Percentiles rank a stretch among this genome's conserved stretches.
Evolutionary conservation across 2,888 invertebrate species (phyloP).

Genomic region (Rapana venosa): DNA sequence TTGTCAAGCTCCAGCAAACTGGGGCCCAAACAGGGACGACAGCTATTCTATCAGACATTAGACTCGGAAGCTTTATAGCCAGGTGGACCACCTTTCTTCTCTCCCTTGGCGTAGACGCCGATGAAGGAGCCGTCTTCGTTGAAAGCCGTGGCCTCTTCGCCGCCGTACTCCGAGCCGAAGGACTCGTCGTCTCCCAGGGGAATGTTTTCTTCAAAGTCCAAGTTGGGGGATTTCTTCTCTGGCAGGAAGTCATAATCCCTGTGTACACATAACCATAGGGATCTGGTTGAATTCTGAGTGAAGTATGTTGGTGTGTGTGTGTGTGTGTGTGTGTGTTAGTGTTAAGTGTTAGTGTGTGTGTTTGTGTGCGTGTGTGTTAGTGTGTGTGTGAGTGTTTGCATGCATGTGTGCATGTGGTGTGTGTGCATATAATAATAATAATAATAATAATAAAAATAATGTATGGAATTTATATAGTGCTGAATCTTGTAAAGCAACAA

Average conservation of each 20-base stretch:
- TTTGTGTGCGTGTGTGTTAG: too few species aligned
- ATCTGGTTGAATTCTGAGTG: too few species aligned
- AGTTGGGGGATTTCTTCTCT: constrained; percentile 48
- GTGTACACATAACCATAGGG: not conserved
- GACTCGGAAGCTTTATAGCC: constrained; percentile 45
- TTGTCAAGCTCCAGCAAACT: not conserved
- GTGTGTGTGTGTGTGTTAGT: too few species aligned
- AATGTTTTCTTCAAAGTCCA: constrained; percentile 49
- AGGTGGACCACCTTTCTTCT: not conserved
- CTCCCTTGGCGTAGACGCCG: constrained; percentile 50
- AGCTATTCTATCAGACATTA: constrained; percentile 31
- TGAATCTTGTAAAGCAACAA: too few species aligned
- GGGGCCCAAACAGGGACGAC: not conserved
- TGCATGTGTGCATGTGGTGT: too few species aligned
- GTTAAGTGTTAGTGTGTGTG: too few species aligned
- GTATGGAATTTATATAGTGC: too few species aligned
- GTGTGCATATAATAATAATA: too few species aligned
- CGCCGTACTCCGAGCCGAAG: constrained; percentile 47
- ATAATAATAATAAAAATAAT: too few species aligned
- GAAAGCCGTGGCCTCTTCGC: constrained; percentile 52
- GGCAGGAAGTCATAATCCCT: constrained; percentile 48
- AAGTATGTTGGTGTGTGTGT: too few species aligned
- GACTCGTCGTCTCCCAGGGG: constrained; percentile 52
- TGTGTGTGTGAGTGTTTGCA: too few species aligned
- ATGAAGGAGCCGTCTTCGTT: constrained; percentile 59